Conservation (phyloP, 2,113 vertebrate species). For the Camelus bactrianus region DNA sequence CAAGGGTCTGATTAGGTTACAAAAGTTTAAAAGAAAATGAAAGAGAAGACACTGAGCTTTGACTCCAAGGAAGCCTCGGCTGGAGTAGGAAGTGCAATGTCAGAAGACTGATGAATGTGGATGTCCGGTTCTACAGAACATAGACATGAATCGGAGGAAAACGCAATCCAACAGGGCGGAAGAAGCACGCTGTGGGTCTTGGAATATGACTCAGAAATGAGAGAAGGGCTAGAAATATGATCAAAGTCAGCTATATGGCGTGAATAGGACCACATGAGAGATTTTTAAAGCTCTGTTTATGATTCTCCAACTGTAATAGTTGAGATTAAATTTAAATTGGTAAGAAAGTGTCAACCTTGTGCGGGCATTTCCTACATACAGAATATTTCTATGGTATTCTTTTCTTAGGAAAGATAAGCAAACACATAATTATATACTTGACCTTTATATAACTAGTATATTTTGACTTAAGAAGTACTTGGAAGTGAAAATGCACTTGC, state of each 20-base stretch:
- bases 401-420: slow-evolving; percentile 20
- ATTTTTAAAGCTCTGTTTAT: not conserved
- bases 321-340: slow-evolving; percentile 5
- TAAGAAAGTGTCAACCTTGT: not conserved
- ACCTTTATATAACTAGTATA: not conserved
- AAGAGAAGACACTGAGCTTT: not conserved
- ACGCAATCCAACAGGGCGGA: not conserved
- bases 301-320: not conserved
- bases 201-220: not conserved
- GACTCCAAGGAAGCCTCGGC: not conserved
- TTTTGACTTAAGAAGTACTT: slow-evolving; percentile 45
- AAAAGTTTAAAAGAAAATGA: slow-evolving; percentile 16
- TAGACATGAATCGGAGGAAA: not conserved
- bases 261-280: not conserved
- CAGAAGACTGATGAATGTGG: not conserved
- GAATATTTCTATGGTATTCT: slow-evolving; percentile 4
- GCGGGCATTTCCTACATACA: not conserved
- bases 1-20: not conserved
- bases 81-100: not conserved
- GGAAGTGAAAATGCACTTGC: slow-evolving; percentile 36
- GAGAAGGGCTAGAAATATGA: not conserved
- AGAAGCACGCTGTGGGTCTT: not conserved
- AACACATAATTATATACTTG: not conserved
- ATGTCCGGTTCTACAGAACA: not conserved
- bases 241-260: not conserved